Base-by-base conservation (phyloP, 2,888 invertebrate species). In the Lithophane leautieri region DNA sequence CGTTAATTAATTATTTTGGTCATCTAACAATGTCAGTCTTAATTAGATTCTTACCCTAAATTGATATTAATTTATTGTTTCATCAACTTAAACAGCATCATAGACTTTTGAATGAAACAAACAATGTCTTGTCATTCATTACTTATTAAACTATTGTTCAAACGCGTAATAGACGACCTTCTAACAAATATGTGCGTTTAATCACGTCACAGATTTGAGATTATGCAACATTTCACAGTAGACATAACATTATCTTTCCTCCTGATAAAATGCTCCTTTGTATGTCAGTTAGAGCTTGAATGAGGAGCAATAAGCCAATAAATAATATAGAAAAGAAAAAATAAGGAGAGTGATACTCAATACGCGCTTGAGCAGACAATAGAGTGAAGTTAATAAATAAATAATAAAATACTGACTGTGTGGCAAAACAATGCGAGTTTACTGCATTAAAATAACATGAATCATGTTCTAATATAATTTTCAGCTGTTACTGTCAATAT, bases 131-230 rank as follows among this genome's bases (percentile, higher is more conserved):
- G 8, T 34, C 25, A 74, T 52, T 79, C 12, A 7, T 52, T 28
- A 22, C n/a, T 56, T 34, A 34, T n/a, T 12, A 22, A 50, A 44
- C 61, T 50, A 42, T 56, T 22, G 47, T 44, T 47, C 22, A 73
- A 76, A 63, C 40, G 34, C 62, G 54, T 62, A 80, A 73, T 40
- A 74, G 34, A 40, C 74, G 79, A 77, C 84, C 84, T 86, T 83
- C 82, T 68, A 70, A 78, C 63, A 73, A 70, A 83, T 78, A 80
- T 58, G 71, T 82, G 69, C 4, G 56, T 70, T 63, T 69, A 79
- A 71, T 73, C 88, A 79, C 85, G 86, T 85, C 85, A 76, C 73
- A 80, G 81, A 79, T 81, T 76, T 42, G n/a, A 76, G 60, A 78
- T 87, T 87, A 79, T 86, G 79, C 77, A 85, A 88, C 63, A 71